Evolutionary conservation across 2,797 vertebrate species (phyloP).

Genomic region (Enteromius anoplus): DNA sequence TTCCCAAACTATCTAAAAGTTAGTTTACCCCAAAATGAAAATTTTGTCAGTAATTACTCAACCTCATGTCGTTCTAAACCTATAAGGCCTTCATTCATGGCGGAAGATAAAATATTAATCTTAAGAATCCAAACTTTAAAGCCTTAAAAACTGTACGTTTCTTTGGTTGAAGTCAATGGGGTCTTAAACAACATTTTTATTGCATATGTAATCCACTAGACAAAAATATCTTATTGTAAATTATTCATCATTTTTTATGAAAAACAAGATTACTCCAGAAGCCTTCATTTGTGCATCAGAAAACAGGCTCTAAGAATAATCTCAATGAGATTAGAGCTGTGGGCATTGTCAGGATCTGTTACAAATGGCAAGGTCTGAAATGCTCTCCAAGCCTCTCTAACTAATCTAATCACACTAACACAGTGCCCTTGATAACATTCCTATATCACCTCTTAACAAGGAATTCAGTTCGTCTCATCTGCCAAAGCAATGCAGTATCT

Average conservation of each 20-base stretch:
- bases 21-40: too few species aligned
- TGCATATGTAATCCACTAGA: background rate
- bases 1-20: background rate
- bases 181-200: background rate
- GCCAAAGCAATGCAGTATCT: background rate
- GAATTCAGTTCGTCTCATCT: slow-evolving; percentile 15
- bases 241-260: background rate
- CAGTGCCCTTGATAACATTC: slow-evolving; percentile 4
- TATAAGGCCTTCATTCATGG: too few species aligned
- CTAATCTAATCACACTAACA: slow-evolving; percentile 46
- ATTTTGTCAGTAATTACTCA: too few species aligned
- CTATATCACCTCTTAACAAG: slow-evolving; percentile 16
- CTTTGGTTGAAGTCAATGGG: background rate
- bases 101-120: background rate
- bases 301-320: slow-evolving; percentile 1
- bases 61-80: too few species aligned
- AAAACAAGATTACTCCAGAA: background rate
- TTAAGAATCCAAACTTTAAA: background rate
- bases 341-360: slow-evolving; percentile 10
- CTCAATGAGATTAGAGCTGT: background rate
- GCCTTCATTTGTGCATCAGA: background rate
- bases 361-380: background rate
- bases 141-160: too few species aligned
- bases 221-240: background rate
- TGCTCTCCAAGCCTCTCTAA: slow-evolving; percentile 13